A percentile compares a stretch with the other conserved stretches of the same genome.
phyloP scores from a whole-genome alignment of 2,113 vertebrate genomes.

The Pelvicachromis taeniatus region DNA sequence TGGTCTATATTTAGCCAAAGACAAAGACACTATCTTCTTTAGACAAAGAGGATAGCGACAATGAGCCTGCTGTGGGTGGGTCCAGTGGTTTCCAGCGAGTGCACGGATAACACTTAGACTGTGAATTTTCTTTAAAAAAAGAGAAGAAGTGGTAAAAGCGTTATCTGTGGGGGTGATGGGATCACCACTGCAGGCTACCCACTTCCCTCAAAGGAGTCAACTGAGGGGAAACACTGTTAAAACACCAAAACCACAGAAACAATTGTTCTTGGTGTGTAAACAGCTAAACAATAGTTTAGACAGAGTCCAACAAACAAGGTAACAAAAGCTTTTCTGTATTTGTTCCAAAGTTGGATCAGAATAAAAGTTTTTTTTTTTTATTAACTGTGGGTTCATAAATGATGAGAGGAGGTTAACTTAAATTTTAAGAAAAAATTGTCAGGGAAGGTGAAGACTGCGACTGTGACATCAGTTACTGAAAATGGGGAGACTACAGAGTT shows the following conservation, averaged over 20 bases:
- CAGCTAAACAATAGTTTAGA: background rate
- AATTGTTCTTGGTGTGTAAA: background rate
- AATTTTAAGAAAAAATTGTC: background rate
- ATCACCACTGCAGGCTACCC: background rate
- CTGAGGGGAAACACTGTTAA: background rate
- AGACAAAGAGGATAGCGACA: background rate
- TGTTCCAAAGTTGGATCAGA: background rate
- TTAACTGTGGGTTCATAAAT: background rate
- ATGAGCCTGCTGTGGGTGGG: accelerated
- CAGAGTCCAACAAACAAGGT: background rate
- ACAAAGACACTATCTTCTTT: background rate
- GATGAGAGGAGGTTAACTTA: accelerated
- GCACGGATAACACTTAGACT: background rate
- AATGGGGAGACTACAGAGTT: background rate
- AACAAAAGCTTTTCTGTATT: background rate
- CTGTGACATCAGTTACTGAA: background rate
- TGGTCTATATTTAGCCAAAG: background rate
- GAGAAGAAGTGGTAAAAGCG: background rate
- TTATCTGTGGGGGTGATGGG: background rate
- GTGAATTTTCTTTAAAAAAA: accelerated
- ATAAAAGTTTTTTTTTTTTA: background rate
- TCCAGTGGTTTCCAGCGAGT: background rate
- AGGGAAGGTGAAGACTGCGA: too few relatives aligned
- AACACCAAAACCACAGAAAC: background rate
- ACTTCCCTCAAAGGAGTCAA: background rate